Conservation (phyloP, 2,113 vertebrate genomes). For the Cichladusa arquata region DNA sequence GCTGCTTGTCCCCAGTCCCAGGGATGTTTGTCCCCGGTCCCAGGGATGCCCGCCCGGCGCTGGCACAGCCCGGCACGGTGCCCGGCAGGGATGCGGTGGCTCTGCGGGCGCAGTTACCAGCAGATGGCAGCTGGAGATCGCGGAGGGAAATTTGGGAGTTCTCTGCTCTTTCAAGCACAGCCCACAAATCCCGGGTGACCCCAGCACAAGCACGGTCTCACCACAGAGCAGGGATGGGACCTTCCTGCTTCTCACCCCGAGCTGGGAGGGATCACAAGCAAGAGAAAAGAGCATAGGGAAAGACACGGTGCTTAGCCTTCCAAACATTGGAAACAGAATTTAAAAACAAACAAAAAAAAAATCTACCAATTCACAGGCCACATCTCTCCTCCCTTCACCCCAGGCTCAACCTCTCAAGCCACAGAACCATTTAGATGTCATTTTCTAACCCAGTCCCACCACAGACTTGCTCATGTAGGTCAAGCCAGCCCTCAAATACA, state of each 20-base stretch:
- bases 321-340: fast-evolving
- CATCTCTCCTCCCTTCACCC: neutral
- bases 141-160: neutral
- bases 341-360: fast-evolving
- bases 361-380: neutral
- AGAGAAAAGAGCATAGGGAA: neutral
- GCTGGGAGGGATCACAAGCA: fast-evolving
- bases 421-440: neutral
- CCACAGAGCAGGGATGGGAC: fast-evolving
- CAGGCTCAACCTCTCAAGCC: neutral
- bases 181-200: neutral
- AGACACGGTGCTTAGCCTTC: fast-evolving
- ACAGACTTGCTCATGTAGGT: neutral
- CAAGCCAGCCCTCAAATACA: neutral
- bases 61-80: neutral
- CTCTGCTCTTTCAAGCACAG: fast-evolving
- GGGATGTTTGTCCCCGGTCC: too few species aligned
- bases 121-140: conserved; percentile 67
- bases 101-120: neutral
- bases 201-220: neutral
- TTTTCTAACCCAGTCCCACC: neutral
- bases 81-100: fast-evolving
- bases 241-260: fast-evolving
- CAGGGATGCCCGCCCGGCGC: neutral
- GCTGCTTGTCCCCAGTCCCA: too few species aligned